These are phyloP conservation scores for Tipula vernalis DNA, from an alignment of 2,888 invertebrate species.

Conservation along the genomic window DNA sequence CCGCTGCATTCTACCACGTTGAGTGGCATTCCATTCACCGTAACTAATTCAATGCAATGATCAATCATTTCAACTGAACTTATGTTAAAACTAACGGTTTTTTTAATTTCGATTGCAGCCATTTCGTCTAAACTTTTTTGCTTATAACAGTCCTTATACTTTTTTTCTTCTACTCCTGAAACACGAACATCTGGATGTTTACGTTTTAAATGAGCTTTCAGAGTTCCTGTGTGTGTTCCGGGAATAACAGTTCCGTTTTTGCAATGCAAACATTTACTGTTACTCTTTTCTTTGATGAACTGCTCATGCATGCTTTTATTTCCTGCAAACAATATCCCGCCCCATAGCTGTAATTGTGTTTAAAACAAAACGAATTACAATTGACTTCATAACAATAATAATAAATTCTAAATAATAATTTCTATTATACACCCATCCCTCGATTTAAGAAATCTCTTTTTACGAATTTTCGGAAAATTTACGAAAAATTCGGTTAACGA, in stretches of 20 bases:
- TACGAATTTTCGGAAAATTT: too few relatives aligned
- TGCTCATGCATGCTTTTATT: slow-evolving; percentile 5
- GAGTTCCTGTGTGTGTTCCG: background rate
- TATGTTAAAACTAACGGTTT: too few relatives aligned
- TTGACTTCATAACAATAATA: background rate
- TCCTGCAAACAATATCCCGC: background rate
- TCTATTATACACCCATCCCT: too few relatives aligned
- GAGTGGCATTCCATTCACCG: too few relatives aligned
- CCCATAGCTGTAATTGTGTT: background rate
- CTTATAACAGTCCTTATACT: background rate
- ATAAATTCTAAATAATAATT: too few relatives aligned
- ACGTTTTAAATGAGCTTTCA: background rate
- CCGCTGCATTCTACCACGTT: background rate
- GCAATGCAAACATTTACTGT: background rate
- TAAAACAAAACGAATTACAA: background rate
- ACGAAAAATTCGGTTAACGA: too few relatives aligned
- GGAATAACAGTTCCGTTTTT: slow-evolving; percentile 1
- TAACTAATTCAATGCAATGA: too few relatives aligned
- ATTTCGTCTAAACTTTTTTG: background rate
- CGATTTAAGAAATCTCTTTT: too few relatives aligned
- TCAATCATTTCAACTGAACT: too few relatives aligned
- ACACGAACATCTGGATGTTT: background rate
- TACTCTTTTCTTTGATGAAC: background rate
- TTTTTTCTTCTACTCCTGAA: background rate
- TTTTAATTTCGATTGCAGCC: background rate